Conservation (phyloP, 2,797 vertebrate species). For the Falco rusticolus region DNA sequence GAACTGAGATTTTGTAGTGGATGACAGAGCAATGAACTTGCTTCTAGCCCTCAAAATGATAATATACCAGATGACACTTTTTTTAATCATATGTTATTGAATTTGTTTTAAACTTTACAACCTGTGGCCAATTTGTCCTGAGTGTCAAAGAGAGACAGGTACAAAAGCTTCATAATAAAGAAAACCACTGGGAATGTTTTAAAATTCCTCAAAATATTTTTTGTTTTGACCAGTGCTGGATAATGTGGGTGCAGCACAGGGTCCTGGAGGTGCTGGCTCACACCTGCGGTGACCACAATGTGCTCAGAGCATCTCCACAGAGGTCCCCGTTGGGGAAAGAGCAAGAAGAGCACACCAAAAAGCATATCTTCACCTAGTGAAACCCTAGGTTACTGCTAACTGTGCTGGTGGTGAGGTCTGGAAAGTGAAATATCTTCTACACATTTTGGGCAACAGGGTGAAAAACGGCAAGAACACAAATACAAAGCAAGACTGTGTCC, state of each 20-base stretch:
- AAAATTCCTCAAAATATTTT: not conserved
- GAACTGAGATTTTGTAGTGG: not conserved
- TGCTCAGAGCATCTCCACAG: not conserved
- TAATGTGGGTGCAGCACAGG: too few species aligned
- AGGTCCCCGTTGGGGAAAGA: not conserved
- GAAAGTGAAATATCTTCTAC: not conserved
- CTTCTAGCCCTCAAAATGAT: not conserved
- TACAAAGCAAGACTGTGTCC: not conserved
- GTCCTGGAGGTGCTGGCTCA: not conserved
- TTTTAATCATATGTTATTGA: not conserved
- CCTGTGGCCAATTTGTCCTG: not conserved
- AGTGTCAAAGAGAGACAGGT: not conserved
- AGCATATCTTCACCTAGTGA: not conserved
- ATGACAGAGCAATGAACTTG: not conserved
- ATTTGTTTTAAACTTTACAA: not conserved
- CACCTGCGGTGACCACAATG: accelerated
- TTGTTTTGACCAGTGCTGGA: not conserved
- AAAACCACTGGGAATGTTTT: not conserved
- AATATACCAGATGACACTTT: not conserved
- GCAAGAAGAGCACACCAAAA: not conserved
- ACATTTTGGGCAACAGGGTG: not conserved
- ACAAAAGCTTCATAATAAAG: not conserved
- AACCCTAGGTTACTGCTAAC: not conserved
- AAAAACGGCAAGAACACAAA: not conserved
- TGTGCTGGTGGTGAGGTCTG: not conserved